Evolutionary conservation across 2,888 invertebrate genomes (phyloP), one percentile per base, ranked within the genome.

Genomic region (Vesta saturnalis): DNA sequence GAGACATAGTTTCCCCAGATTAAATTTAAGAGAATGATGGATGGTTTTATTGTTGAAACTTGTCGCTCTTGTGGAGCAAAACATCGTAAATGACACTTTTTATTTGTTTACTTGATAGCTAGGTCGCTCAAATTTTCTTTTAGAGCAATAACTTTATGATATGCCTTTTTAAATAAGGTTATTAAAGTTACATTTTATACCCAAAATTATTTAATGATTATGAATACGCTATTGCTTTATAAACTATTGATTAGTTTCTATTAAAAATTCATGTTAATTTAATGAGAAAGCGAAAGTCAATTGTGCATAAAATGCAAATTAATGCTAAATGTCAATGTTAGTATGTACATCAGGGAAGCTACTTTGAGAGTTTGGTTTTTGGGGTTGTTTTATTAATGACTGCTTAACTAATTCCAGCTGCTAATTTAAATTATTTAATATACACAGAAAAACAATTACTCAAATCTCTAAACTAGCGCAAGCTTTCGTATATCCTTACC

Each of bases 281-380:
- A 61, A 60, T 61, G 61, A 47, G 54, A 59, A 61, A 54, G 58
- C 39, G 15, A 18, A 14, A 60, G 70, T 72, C 73, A 73, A 76
- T 74, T 73, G 76, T 73, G 72, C 75, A 74, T 73, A 72, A 74
- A 74, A 75, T 75, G 76, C 70, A 75, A 76, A 76, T 75, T 75
- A 74, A 75, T 74, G 69, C 73, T 68, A 72, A 75, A 73, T 72
- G 74, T 74, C 76, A 73, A 74, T 74, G 73, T 64, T 64, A 61
- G 63, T 54, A 61, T 69, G 70, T 73, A 73, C 63, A 71, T 70
- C 59, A 70, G 64, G 58, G 67, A 70, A 67, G 71, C 43, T 62
- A 73, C 72, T 74, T 72, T 68, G 70, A 72, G 72, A 69, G 64
- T 74, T 72, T 58, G 74, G 76, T 69, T 71, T 73, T 39, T 39